Base-by-base conservation (phyloP, 2,113 vertebrate genomes). In the Thymallus thymallus region DNA sequence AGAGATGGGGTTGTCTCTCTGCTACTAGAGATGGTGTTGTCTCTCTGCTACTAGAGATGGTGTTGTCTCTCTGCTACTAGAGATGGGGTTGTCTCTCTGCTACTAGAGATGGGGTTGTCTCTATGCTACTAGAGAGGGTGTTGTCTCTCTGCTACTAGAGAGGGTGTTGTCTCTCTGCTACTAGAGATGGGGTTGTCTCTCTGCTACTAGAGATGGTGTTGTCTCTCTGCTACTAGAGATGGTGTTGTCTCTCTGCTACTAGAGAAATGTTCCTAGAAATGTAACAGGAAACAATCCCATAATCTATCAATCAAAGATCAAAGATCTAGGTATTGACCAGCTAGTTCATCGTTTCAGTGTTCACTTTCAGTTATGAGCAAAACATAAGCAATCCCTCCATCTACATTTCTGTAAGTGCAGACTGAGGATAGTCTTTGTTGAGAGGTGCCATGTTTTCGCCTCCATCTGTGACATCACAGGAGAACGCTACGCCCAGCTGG, bases 401-500 rank as follows among this genome's bases (percentile, higher is more conserved):
- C n/a, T 60, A 7, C 5, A 16, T 23, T n/a, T 60, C 1, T 20
- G 6, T 55, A 60, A n/a, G 6, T 60, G 56, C 0, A 5, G 20
- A 55, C 20, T 55, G 51, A 55, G 20, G 51, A 55, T n/a, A 22
- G 56, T 60, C 6, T 69, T 80, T 72, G 79, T 65, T 60, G 75
- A 70, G 69, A 55, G 16, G 72, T 78, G 23, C 79, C 71, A 55
- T 79, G 51, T 70, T 69, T 35, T 64, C 6, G n/a, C 29, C 67
- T 72, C 78, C 71, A 75, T 85, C 82, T 85, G 83, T 77, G 69
- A 77, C 32, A 72, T 48, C 78, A 80, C 92, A 99, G 98, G 92
- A 82, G 94, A 96, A 80, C 94, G 74, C 87, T 95, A 96, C 71
- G 96, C 96, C 68, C 96, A 97, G 90, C 92, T 99, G 90, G 97